Evolutionary conservation across 2,113 vertebrate genomes (phyloP).

Genomic region (Platycercus adscitus): DNA sequence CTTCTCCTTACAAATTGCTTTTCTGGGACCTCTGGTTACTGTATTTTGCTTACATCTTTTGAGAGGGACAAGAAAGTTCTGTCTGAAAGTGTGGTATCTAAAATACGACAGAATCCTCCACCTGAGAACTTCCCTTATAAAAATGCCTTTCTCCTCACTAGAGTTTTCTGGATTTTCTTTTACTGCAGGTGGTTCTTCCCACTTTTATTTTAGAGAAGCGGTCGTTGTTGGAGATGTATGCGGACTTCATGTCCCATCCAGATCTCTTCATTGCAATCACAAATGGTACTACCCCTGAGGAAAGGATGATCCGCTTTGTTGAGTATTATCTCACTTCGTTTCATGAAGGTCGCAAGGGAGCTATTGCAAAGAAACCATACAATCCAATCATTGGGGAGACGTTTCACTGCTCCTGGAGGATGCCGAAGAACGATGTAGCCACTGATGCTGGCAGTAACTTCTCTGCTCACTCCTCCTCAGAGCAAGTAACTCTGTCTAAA

Average conservation of each 20-base stretch:
- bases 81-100: neutral
- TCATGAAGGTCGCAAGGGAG: constrained; percentile 96
- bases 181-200: constrained; percentile 91
- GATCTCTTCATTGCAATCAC: constrained; percentile 92
- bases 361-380: constrained; percentile 98
- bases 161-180: neutral
- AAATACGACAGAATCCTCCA: neutral
- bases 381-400: constrained; percentile 98
- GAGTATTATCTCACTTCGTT: constrained; percentile 99
- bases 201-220: constrained; percentile 98
- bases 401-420: constrained; percentile 96
- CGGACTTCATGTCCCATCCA: constrained; percentile 98
- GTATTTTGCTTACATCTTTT: neutral
- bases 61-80: neutral
- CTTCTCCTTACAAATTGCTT: neutral
- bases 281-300: constrained; percentile 83
- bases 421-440: constrained; percentile 67
- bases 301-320: constrained; percentile 95
- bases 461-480: constrained; percentile 27
- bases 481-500: constrained; percentile 53
- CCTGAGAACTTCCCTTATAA: neutral
- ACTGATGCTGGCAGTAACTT: neutral
- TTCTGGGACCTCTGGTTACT: neutral
- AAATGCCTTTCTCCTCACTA: neutral
- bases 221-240: constrained; percentile 97